A percentile compares a stretch with the other conserved stretches of the same genome.
Conservation (phyloP, 2,113 vertebrate species). For the Mesoclemmys tuberculata region DNA sequence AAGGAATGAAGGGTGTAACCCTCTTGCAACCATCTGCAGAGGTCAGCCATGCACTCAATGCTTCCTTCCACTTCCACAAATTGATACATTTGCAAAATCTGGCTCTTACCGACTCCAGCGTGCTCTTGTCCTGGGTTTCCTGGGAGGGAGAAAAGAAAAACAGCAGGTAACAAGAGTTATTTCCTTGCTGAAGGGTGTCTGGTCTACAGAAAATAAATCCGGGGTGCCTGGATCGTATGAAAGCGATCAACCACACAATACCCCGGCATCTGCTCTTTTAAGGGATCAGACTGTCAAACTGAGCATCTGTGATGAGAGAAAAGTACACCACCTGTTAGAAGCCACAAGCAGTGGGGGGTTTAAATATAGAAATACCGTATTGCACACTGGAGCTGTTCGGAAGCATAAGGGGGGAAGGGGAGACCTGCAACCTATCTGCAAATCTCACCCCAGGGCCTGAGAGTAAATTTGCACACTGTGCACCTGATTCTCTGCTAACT, state of each 20-base stretch:
- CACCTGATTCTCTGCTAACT: neutral
- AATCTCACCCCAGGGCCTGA: neutral
- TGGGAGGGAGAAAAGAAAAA: neutral
- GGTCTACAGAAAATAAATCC: neutral
- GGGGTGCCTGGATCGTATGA: neutral
- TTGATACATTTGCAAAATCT: neutral
- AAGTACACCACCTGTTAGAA: neutral
- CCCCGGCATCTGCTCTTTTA: neutral
- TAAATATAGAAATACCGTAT: neutral
- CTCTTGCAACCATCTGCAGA: no score
- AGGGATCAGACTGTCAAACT: neutral
- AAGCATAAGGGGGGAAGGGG: neutral
- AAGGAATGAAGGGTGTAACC: neutral
- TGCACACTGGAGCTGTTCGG: neutral
- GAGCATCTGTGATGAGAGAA: neutral
- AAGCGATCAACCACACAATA: neutral
- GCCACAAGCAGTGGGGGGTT: neutral
- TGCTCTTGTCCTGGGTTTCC: conserved; percentile 36
- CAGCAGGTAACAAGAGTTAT: neutral
- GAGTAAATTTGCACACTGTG: neutral
- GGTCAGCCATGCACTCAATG: neutral
- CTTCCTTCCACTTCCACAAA: neutral
- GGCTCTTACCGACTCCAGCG: neutral
- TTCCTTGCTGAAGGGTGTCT: neutral
- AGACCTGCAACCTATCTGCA: neutral